Base-by-base conservation (phyloP, 2,797 vertebrate species). In the Sarcophilus harrisii region DNA sequence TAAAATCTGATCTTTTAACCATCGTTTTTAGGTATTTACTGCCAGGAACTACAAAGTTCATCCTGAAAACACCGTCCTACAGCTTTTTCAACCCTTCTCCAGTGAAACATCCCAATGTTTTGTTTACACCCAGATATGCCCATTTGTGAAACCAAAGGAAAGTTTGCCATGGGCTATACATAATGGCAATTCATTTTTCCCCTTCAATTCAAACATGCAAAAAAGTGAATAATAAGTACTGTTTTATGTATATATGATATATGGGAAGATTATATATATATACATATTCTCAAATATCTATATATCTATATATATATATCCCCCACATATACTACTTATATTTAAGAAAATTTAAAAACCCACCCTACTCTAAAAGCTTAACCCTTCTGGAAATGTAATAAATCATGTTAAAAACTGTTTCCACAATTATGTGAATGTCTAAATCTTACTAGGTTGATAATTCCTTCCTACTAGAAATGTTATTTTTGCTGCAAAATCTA, bases 21-120 rank as follows among this genome's bases (percentile, higher is more conserved):
- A 73, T 98, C 21, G 98, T 99, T 98, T 98, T 95, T 99, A 99
- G 99, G 99, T 99, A 99, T 99, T 99, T 99, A 98, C 99, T 99
- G 99, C 99, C 99, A 99, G 99, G 99, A 99, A 99, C 99, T 98
- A 99, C 99, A 98, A 99, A 99, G 98, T 99, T 99, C 99, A 99
- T 99, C 98, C 98, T 99, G 98, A 99, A 99, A 99, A 99, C 99
- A 98, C 99, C 99, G 98, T 99, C 98, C 92, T 99, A 99, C 98
- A 99, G 98, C 98, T 98, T 99, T 98, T 99, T 99, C 97, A 98
- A 98, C 97, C 98, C 99, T 94, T 98, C 99, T 45, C 99, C 99
- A 97, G 96, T 98, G 98, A 98, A 99, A 96, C 99, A 98, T 95
- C 99, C 99, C 96, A 99, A 98, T 98, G 99, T 99, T 98, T 99